These are phyloP conservation scores for Theonella swinhoei DNA, from an alignment of 37 sponge, comb jelly and placozoan species.

Conservation along the genomic window DNA sequence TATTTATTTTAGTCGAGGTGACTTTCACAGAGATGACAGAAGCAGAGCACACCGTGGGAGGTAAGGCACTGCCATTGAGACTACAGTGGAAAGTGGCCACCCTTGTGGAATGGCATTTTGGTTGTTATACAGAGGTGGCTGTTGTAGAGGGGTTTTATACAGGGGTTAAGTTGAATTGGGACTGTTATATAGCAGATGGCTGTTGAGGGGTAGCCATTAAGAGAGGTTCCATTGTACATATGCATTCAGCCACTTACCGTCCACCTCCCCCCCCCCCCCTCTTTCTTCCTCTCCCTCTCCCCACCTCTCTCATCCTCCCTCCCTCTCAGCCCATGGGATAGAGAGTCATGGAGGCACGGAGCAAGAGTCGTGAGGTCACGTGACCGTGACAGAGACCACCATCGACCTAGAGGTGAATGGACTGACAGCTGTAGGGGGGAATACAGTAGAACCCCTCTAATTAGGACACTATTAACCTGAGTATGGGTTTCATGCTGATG, in stretches of 20 bases:
- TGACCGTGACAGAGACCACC: neutral
- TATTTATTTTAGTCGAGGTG: neutral
- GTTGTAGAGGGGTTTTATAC: no score
- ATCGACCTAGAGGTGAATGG: neutral
- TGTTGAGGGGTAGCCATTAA: no score
- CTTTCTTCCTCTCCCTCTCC: neutral
- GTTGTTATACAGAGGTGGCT: no score
- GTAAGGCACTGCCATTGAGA: no score
- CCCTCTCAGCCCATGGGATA: neutral
- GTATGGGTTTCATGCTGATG: no score
- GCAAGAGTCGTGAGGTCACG: neutral
- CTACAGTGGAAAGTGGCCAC: no score
- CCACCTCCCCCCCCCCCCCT: neutral
- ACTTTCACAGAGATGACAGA: neutral
- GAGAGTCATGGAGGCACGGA: neutral
- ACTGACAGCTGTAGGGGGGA: neutral
- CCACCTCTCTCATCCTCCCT: neutral
- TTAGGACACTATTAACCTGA: no score
- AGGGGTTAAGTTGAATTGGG: no score
- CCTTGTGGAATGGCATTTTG: no score
- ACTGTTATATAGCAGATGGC: no score
- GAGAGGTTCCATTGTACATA: neutral
- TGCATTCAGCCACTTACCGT: neutral
- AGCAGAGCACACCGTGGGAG: neutral
- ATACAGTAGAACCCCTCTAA: no score